Percentiles rank a stretch among this genome's conserved stretches.
phyloP scores from a whole-genome alignment of 1,140 invertebrate genomes.

The Chironomus tepperi region DNA sequence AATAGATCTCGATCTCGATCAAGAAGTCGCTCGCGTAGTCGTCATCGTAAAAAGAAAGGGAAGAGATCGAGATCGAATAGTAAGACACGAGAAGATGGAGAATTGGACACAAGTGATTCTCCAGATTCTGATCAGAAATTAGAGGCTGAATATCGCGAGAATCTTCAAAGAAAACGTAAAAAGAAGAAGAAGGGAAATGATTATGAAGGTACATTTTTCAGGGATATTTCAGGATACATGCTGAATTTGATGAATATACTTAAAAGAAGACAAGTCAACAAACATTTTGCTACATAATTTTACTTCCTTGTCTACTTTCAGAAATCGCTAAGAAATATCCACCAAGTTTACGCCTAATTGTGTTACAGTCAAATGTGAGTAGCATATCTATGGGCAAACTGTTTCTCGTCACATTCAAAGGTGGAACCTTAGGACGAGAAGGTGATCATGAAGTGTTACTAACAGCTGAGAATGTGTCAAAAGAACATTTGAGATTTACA shows the following conservation, averaged over 20 bases:
- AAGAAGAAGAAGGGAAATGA: neutral
- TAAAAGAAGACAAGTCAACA: neutral
- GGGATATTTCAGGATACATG: neutral
- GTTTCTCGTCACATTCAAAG: conserved; percentile 77
- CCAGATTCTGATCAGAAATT: neutral
- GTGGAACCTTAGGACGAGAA: conserved; percentile 76
- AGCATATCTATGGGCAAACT: conserved; percentile 66
- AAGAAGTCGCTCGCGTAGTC: neutral
- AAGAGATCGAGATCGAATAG: neutral
- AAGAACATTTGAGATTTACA: conserved; percentile 68
- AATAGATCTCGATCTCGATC: neutral
- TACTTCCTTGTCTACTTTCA: conserved; percentile 39
- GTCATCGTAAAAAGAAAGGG: neutral
- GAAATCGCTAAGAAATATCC: conserved; percentile 65
- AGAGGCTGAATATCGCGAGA: neutral
- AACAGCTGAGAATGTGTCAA: conserved; percentile 70
- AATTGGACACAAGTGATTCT: neutral
- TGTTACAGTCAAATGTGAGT: conserved; percentile 59
- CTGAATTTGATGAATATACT: neutral
- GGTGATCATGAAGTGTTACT: conserved; percentile 63
- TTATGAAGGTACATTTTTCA: conserved; percentile 14
- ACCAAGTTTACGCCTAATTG: conserved; percentile 80
- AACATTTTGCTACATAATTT: neutral
- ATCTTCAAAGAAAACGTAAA: neutral
- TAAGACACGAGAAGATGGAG: neutral